phyloP scores from a whole-genome alignment of 2,888 invertebrate species.

The Chouioia cunea region DNA sequence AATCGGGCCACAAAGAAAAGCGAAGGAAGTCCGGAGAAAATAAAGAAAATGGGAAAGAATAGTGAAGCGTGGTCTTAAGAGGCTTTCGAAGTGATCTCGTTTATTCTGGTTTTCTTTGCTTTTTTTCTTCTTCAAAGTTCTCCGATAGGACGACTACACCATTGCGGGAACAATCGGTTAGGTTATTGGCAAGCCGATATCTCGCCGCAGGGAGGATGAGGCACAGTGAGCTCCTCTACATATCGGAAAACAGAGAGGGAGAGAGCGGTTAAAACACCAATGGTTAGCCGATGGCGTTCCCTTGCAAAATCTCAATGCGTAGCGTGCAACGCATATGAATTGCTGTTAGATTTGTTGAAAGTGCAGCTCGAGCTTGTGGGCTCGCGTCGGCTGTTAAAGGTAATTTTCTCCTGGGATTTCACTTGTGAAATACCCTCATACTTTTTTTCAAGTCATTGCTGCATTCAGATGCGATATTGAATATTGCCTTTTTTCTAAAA shows the following conservation, averaged over 20 bases:
- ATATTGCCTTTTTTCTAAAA: too few relatives aligned
- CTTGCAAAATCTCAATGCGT: conserved; percentile 47
- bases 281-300: conserved; percentile 34
- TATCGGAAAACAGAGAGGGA: neutral
- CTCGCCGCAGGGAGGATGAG: conserved; percentile 63
- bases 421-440: too few relatives aligned
- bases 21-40: neutral
- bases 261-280: too few relatives aligned
- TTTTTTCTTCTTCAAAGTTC: neutral
- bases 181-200: conserved; percentile 68
- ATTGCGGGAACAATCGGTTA: conserved; percentile 60
- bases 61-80: conserved; percentile 35
- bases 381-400: too few relatives aligned
- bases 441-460: too few relatives aligned
- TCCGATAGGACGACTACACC: conserved; percentile 28
- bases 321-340: conserved; percentile 55
- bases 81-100: conserved; percentile 40
- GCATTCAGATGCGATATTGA: too few relatives aligned
- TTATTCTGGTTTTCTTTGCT: conserved; percentile 44
- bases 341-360: conserved; percentile 54
- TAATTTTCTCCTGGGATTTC: too few relatives aligned
- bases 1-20: conserved; percentile 3
- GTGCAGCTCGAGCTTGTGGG: conserved; percentile 47
- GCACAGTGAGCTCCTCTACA: conserved; percentile 1
- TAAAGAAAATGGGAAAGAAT: conserved; percentile 42